Conservation (phyloP, 2,888 invertebrate genomes). For the Aporophyla nigra region DNA sequence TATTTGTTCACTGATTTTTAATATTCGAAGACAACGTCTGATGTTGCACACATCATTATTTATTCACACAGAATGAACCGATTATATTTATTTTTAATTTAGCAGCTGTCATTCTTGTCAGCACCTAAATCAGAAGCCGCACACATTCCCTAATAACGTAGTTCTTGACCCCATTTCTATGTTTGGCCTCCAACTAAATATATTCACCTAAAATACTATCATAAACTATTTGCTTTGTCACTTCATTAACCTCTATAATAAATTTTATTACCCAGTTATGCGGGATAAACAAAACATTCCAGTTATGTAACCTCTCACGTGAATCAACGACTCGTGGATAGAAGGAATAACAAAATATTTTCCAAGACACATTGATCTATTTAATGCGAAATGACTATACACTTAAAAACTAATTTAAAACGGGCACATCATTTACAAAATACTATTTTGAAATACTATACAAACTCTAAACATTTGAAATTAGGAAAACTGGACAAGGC, state of each 20-base stretch:
- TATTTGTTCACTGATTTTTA: not conserved
- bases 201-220: constrained; percentile 62
- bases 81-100: constrained; percentile 15
- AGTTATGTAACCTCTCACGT: constrained; percentile 50
- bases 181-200: constrained; percentile 70
- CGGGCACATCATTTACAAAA: constrained; percentile 20
- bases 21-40: not conserved
- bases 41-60: not conserved
- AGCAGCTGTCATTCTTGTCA: constrained; percentile 58
- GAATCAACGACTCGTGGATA: constrained; percentile 42
- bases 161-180: constrained; percentile 69
- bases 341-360: constrained; percentile 19
- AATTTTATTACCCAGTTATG: constrained; percentile 44
- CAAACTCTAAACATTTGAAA: constrained; percentile 27
- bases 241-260: constrained; percentile 46
- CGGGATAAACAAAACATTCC: constrained; percentile 27
- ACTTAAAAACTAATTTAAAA: constrained; percentile 38
- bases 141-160: constrained; percentile 67
- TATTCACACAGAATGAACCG: not conserved
- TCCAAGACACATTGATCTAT: constrained; percentile 26
- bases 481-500: constrained; percentile 35
- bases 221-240: constrained; percentile 57
- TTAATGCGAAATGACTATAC: constrained; percentile 18
- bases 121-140: constrained; percentile 44
- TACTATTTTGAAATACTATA: constrained; percentile 2